A percentile compares a stretch with the other conserved stretches of the same genome.
phyloP scores from a whole-genome alignment of 2,797 vertebrate species.

The Lophotriccus pileatus region DNA sequence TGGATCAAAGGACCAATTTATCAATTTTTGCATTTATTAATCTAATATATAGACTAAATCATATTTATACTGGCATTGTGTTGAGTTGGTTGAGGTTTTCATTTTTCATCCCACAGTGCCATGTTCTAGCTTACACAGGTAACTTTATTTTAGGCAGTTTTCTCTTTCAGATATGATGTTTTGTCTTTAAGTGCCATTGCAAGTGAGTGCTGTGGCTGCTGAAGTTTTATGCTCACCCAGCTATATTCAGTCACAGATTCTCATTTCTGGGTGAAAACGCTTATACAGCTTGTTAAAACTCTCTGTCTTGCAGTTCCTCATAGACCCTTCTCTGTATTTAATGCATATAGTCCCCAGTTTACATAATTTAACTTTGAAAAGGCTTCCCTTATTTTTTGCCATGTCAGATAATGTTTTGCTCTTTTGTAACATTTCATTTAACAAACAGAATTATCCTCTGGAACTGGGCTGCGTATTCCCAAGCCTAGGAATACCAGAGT shows the following conservation, averaged over 20 bases:
- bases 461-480: accelerated
- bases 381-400: not conserved
- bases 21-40: not conserved
- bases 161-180: not conserved
- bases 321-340: not conserved
- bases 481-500: accelerated
- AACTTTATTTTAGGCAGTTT: not conserved
- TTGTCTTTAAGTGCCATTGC: not conserved
- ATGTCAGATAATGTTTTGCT: not conserved
- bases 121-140: not conserved
- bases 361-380: not conserved
- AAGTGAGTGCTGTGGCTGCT: not conserved
- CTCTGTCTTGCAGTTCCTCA: not conserved
- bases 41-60: not conserved
- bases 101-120: not conserved
- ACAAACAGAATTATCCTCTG: not conserved
- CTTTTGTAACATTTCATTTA: not conserved
- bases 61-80: not conserved
- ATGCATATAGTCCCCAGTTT: not conserved
- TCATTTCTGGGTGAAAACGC: not conserved
- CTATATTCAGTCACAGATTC: not conserved
- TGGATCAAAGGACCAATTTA: not conserved
- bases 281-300: not conserved
- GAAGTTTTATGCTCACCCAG: not conserved
- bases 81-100: not conserved